phyloP scores from a whole-genome alignment of 2,888 invertebrate species.

The Eristalis intricaria region DNA sequence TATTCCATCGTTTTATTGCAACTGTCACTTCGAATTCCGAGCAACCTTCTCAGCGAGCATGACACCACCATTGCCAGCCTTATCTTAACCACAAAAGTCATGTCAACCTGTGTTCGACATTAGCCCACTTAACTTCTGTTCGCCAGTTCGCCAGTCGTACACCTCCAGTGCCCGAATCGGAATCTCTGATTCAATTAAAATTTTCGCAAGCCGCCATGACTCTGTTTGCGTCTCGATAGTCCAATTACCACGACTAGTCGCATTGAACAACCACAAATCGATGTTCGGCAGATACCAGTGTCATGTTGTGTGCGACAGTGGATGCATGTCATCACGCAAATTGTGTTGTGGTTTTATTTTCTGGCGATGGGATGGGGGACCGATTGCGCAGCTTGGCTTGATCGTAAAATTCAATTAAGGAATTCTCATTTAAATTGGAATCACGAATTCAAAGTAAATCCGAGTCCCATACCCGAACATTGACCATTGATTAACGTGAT shows the following conservation, averaged over 20 bases:
- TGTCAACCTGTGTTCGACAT: constrained; percentile 33
- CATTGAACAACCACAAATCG: constrained; percentile 46
- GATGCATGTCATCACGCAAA: constrained; percentile 58
- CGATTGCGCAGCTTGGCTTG: neutral
- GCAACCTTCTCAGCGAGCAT: neutral
- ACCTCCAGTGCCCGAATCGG: neutral
- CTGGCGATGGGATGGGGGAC: neutral
- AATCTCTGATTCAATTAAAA: constrained; percentile 38
- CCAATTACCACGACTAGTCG: constrained; percentile 37
- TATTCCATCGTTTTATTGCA: neutral
- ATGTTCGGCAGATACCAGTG: constrained; percentile 10
- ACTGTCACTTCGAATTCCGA: neutral
- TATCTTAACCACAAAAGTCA: constrained; percentile 22
- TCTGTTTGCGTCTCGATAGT: neutral
- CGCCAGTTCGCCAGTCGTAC: neutral
- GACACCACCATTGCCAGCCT: neutral
- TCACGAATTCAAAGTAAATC: neutral
- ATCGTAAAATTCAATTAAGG: constrained; percentile 6
- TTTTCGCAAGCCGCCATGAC: constrained; percentile 16
- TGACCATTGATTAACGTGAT: no score
- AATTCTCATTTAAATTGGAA: neutral
- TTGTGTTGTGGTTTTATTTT: neutral
- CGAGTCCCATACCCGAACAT: neutral
- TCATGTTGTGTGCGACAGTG: neutral
- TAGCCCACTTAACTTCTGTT: constrained; percentile 30